Evolutionary conservation across 1,140 invertebrate genomes (phyloP).

Genomic region (Rhysida immarginata): DNA sequence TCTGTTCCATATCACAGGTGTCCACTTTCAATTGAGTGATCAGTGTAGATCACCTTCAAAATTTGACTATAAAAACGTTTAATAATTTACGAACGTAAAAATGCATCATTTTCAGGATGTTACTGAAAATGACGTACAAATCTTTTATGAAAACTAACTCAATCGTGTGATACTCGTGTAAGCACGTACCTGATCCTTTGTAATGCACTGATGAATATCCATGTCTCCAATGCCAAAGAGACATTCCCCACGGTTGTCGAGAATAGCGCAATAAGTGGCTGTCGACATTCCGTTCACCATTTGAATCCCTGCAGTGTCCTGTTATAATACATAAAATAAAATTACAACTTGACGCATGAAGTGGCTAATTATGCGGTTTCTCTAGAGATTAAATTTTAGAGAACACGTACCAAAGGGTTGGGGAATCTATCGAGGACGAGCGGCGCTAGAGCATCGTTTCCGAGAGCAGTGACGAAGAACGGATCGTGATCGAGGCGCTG

Average conservation of each 20-base stretch:
- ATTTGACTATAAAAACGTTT: too few species aligned
- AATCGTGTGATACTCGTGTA: too few species aligned
- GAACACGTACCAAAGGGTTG: constrained; percentile 33
- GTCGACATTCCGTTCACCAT: constrained; percentile 35
- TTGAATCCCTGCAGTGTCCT: constrained; percentile 30
- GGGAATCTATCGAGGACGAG: constrained; percentile 28
- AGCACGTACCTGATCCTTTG: constrained; percentile 35
- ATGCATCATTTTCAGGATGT: too few species aligned
- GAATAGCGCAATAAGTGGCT: constrained; percentile 53
- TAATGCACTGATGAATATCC: constrained; percentile 56
- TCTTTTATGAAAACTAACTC: too few species aligned
- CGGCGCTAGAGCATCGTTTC: constrained; percentile 43
- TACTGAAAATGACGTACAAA: too few species aligned
- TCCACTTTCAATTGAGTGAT: too few species aligned
- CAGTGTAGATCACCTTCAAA: too few species aligned
- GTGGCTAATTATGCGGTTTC: too few species aligned
- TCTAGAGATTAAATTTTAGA: too few species aligned
- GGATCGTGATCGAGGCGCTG: constrained; percentile 47
- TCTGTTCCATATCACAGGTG: too few species aligned
- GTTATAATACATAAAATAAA: constrained; percentile 1
- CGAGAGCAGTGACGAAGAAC: constrained; percentile 62
- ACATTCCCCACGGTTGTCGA: constrained; percentile 57
- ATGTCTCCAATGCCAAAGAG: constrained; percentile 66
- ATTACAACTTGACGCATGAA: too few species aligned
- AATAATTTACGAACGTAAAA: too few species aligned